A percentile compares a stretch with the other conserved stretches of the same genome.
Conservation (phyloP, 2,113 vertebrate species). For the Philantomba maxwellii region DNA sequence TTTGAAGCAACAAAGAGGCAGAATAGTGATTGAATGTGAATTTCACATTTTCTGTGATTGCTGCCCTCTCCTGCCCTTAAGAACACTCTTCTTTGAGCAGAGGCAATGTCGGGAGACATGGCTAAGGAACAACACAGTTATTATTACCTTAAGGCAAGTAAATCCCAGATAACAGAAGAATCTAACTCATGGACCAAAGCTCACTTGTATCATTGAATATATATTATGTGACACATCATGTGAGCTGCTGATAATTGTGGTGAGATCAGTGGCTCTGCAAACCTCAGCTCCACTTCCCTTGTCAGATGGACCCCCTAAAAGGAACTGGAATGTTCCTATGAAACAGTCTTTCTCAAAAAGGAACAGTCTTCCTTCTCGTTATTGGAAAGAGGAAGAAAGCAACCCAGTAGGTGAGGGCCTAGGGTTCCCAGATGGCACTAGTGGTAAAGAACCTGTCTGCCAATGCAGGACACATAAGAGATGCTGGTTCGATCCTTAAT, state of each 20-base stretch:
- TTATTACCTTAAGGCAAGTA: not conserved
- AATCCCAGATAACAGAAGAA: not conserved
- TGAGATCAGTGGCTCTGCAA: not conserved
- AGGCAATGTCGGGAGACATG: not conserved
- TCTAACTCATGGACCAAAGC: not conserved
- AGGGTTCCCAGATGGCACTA: not conserved
- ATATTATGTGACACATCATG: not conserved
- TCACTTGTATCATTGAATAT: not conserved
- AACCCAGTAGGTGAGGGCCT: not conserved
- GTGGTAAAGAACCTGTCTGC: not conserved
- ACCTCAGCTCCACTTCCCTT: not conserved
- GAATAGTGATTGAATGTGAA: not conserved
- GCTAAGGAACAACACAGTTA: too few species aligned
- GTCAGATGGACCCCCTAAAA: not conserved
- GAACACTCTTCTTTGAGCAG: not conserved
- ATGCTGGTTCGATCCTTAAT: not conserved
- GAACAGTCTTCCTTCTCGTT: not conserved
- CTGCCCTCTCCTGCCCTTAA: not conserved
- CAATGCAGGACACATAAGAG: not conserved
- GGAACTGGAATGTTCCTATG: not conserved
- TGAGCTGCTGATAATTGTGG: not conserved
- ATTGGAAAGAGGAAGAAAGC: not conserved
- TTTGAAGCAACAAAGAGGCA: not conserved
- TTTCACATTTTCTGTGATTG: not conserved
- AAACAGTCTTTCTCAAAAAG: not conserved